phyloP scores from a whole-genome alignment of 2,797 vertebrate genomes.

The Fratercula arctica region DNA sequence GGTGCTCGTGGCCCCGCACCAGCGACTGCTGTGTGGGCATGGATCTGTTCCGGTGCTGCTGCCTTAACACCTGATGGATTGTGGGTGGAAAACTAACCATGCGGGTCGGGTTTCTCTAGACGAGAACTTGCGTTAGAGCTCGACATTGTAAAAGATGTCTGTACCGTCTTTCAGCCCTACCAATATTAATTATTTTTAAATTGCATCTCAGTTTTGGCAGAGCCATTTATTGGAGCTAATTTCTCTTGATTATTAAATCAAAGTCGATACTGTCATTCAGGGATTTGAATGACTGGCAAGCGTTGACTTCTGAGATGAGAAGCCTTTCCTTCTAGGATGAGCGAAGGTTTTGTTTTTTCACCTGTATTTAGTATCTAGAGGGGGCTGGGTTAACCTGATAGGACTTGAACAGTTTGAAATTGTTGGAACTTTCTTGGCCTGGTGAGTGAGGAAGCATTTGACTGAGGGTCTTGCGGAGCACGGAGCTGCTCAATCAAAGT shows the following conservation, averaged over 20 bases:
- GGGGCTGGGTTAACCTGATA: not conserved
- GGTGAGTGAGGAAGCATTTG: not conserved
- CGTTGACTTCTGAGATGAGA: not conserved
- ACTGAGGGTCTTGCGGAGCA: not conserved
- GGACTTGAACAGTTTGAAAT: not conserved
- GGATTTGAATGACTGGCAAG: not conserved
- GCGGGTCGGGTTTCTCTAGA: not conserved
- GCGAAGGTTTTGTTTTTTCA: not conserved
- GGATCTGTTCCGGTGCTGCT: not conserved
- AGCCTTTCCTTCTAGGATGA: not conserved
- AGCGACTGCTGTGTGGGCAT: rapidly evolving
- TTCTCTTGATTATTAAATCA: not conserved
- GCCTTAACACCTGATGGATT: not conserved
- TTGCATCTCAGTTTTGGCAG: not conserved
- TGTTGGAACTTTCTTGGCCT: not conserved
- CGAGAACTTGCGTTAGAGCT: not conserved
- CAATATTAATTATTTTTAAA: not conserved
- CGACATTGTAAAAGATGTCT: rapidly evolving
- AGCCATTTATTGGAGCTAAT: not conserved
- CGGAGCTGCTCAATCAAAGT: not conserved
- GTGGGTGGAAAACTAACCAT: not conserved
- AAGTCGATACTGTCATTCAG: rapidly evolving
- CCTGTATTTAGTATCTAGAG: not conserved
- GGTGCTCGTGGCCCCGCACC: rapidly evolving
- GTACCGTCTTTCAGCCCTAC: not conserved